Evolutionary conservation across 37 sponge, comb jelly and placozoan genomes (phyloP).

Genomic region (Sycon ciliatum): DNA sequence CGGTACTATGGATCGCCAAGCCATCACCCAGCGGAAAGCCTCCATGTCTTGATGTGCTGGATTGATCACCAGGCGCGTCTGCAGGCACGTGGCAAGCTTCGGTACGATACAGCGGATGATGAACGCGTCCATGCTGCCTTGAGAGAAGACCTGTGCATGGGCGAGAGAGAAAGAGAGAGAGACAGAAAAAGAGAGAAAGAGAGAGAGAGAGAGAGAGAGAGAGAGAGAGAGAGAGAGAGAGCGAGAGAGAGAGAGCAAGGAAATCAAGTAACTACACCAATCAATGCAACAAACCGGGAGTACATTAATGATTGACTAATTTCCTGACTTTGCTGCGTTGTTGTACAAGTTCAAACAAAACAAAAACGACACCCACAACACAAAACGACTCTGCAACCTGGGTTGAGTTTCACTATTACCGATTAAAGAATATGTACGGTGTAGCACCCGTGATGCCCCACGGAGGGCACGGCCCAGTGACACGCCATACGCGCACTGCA

Average conservation of each 20-base stretch:
- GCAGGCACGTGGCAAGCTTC: conserved; percentile 66
- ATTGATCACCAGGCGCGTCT: conserved; percentile 65
- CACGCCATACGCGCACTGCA: too few species aligned
- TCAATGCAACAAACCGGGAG: too few species aligned
- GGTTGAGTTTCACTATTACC: too few species aligned
- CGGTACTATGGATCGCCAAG: conserved; percentile 84
- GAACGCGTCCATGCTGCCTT: conserved; percentile 78
- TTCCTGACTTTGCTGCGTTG: too few species aligned
- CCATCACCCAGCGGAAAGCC: conserved; percentile 76
- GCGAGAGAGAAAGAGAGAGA: neutral
- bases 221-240: too few species aligned
- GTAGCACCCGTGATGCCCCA: too few species aligned
- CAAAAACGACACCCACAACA: neutral
- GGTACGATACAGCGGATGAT: conserved; percentile 67
- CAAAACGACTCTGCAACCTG: neutral
- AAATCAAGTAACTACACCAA: too few species aligned
- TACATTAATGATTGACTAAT: too few species aligned
- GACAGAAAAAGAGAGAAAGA: neutral
- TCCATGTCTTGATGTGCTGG: conserved; percentile 77
- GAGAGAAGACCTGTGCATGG: conserved; percentile 50
- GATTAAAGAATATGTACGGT: too few species aligned
- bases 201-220: too few species aligned
- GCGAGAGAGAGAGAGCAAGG: too few species aligned
- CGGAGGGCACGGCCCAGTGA: too few species aligned
- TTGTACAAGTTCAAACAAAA: neutral